Base-by-base conservation (phyloP, 2,888 invertebrate genomes). In the Spilosoma lubricipeda region DNA sequence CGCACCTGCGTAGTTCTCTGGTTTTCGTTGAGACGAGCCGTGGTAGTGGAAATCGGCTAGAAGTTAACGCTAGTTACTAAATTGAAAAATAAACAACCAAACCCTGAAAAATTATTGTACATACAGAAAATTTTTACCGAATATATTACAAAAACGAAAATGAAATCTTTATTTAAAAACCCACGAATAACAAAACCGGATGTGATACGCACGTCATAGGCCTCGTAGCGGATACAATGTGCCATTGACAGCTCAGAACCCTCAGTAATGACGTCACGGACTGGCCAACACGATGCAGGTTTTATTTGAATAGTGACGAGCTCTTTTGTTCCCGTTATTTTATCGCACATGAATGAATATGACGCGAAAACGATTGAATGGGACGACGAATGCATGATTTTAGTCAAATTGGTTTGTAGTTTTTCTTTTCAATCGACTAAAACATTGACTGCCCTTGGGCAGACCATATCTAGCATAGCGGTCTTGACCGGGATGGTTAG, bases 221-320 rank as follows among this genome's bases (percentile, higher is more conserved):
- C 65, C 64, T 68, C 39, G 63, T 63, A 71, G 23, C 75, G 69
- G 69, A 68, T 65, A 8, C 48, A 70, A 64, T 74, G 52, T 75
- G 74, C 18, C 59, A 72, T 67, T 56, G 74, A 76, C 77, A 77
- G 67, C 30, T 75, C 52, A 27, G 9, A 56, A 13, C 5, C n/a
- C 20, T 42, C 33, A 36, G 27, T 71, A 63, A 67, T 75, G 72
- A 75, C 67, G 68, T 73, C 67, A 77, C n/a, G 18, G 30, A 13
- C 20, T 42, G 48, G 71, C 52, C 39, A 39, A 39, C 33, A 66
- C 70, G 15, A 33, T 45, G 20, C 8, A 42, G 23, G n/a, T 23
- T 66, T 30, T 66, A 66, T 74, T 70, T 59, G 36, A 73, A 64
- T 66, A 52, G 39, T 30, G 48, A 36, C 39, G 23, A 63, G 63